These are phyloP conservation scores for Spinus olivaceus DNA, from an alignment of 2,797 vertebrate genomes.

Conservation along the genomic window DNA sequence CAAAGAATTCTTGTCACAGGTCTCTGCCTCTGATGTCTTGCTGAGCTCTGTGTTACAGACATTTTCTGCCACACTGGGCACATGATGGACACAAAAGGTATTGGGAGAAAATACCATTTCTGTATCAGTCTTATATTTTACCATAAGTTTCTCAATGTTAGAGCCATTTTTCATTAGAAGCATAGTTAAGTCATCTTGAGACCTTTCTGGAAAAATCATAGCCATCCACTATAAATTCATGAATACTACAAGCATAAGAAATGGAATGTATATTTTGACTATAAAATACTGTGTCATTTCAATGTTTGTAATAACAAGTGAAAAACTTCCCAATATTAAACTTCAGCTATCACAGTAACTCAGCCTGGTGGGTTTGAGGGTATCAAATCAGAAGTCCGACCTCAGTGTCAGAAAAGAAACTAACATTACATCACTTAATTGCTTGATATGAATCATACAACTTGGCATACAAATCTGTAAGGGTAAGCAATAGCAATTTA, in stretches of 20 bases:
- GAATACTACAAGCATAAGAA: neutral
- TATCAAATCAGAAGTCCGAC: neutral
- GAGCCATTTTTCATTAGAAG: neutral
- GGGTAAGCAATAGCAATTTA: neutral
- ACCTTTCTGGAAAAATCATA: neutral
- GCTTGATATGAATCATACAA: neutral
- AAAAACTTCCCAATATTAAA: neutral
- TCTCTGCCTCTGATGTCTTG: neutral
- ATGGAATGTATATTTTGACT: neutral
- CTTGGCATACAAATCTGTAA: neutral
- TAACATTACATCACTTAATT: neutral
- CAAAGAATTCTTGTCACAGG: neutral
- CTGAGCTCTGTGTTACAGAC: neutral
- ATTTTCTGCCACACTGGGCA: neutral
- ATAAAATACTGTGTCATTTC: neutral
- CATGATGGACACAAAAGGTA: neutral
- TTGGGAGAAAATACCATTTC: neutral
- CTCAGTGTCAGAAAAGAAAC: neutral
- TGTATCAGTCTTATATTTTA: neutral
- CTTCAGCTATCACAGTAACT: neutral
- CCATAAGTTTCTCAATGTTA: neutral
- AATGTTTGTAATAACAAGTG: neutral
- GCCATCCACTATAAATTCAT: neutral
- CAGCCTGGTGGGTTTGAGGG: neutral
- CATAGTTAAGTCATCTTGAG: neutral